Evolutionary conservation across 2,113 vertebrate genomes (phyloP).

Genomic region (Aramus guarauna): DNA sequence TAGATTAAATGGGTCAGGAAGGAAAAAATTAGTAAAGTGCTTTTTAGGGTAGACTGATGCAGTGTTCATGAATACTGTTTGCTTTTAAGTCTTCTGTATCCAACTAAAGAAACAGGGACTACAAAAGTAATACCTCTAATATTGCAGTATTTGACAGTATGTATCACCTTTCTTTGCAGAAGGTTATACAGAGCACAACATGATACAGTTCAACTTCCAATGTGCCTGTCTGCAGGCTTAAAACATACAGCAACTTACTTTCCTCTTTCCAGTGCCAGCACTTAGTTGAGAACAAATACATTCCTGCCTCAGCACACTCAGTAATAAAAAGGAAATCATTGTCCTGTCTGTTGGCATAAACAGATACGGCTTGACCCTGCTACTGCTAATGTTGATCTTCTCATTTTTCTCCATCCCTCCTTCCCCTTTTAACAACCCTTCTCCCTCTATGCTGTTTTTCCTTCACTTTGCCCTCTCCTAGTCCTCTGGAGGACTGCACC

Average conservation of each 20-base stretch:
- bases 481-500: neutral
- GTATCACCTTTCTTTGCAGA: neutral
- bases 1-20: neutral
- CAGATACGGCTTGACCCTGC: neutral
- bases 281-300: neutral
- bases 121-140: neutral
- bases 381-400: neutral
- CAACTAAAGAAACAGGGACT: neutral
- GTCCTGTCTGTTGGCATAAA: neutral
- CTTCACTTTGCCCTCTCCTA: neutral
- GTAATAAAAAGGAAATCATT: neutral
- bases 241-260: neutral
- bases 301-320: neutral
- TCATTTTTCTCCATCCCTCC: neutral
- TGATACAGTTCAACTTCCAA: neutral
- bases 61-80: neutral
- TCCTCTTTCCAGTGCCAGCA: neutral
- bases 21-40: neutral
- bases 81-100: neutral
- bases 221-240: neutral
- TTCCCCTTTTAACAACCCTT: neutral
- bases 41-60: neutral
- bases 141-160: neutral
- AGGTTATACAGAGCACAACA: fast-evolving
- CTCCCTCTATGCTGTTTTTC: neutral